Conservation (phyloP, 1,140 invertebrate genomes). For the Tetragnatha versicolor region DNA sequence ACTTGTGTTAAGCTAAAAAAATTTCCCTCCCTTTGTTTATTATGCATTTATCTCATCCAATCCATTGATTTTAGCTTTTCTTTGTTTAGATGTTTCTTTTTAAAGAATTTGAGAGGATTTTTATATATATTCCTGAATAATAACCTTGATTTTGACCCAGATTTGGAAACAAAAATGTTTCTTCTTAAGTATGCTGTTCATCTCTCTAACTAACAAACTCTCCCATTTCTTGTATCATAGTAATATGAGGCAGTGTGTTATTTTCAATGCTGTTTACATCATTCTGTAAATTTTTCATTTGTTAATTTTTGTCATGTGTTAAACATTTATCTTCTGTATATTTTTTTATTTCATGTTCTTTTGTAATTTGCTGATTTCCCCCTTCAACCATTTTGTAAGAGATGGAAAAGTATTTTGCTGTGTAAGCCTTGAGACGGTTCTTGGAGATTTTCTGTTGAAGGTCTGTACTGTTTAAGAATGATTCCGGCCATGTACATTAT, state of each 20-base stretch:
- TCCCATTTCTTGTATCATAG: slow-evolving; percentile 4
- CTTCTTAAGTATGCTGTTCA: background rate
- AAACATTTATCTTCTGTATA: slow-evolving; percentile 24
- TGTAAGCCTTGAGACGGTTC: slow-evolving; percentile 13
- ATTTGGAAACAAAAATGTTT: slow-evolving; percentile 10
- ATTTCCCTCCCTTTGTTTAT: too few relatives aligned
- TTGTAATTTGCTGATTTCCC: background rate
- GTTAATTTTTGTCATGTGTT: slow-evolving; percentile 30
- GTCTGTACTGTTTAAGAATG: slow-evolving; percentile 14
- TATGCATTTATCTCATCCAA: slow-evolving; percentile 6
- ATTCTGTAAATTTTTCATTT: slow-evolving; percentile 54
- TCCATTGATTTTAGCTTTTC: slow-evolving; percentile 1
- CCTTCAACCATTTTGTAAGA: slow-evolving; percentile 3
- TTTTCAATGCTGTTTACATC: slow-evolving; percentile 28
- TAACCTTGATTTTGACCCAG: slow-evolving; percentile 24
- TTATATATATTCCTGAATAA: slow-evolving; percentile 38
- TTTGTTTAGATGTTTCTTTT: slow-evolving; percentile 22
- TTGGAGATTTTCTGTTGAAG: background rate
- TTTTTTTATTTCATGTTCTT: slow-evolving; percentile 33
- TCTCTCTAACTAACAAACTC: background rate
- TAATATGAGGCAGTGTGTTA: background rate
- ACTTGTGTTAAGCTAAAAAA: background rate
- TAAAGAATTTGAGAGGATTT: slow-evolving; percentile 9
- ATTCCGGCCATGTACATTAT: slow-evolving; percentile 51
- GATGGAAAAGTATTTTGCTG: slow-evolving; percentile 1